Evolutionary conservation across 2,113 vertebrate genomes (phyloP), one percentile per base, ranked within the genome.

Genomic region (Pungitius pungitius): DNA sequence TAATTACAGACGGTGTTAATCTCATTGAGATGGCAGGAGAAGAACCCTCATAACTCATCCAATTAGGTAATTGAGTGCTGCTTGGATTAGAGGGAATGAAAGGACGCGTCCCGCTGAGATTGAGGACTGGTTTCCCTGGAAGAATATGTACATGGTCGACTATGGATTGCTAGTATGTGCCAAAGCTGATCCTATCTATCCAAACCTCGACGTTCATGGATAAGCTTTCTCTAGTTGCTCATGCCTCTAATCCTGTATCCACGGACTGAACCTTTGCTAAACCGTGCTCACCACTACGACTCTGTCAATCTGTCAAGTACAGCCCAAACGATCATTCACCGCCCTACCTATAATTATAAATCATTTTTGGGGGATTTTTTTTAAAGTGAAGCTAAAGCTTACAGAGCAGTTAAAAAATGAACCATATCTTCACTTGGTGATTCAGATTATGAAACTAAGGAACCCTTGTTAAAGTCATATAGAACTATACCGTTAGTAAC

Each of bases 21-120:
- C 91, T 90, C 85, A 91, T 85, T 90, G 85, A 89, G 86, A 88
- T 75, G 82, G 84, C 77, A 84, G 84, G 70, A 56, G 81, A 86
- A 88, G 70, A 76, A 77, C 75, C 72, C 77, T 88, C 88, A 87
- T 90, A 90, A 92, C 75, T 89, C 86, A 87, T 92, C 88, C 88
- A 93, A 92, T 92, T 93, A 91, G 77, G 83, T 91, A 89, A 92
- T 91, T 89, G 89, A 91, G 83, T 88, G 80, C 73, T 84, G 59
- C 81, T 87, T 82, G 92, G 90, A 91, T 92, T 91, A 90, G 79
- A 82, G 39, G 43, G 68, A 78, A 77, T 72, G 78, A 87, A 85
- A 83, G 69, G 75, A 72, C 55, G 71, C 74, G 78, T 5, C 77
- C 78, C n/a, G n/a, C 59, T 66, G 88, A 84, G 84, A 76, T 42